phyloP scores from a whole-genome alignment of 2,888 invertebrate genomes.

The Acronicta aceris region DNA sequence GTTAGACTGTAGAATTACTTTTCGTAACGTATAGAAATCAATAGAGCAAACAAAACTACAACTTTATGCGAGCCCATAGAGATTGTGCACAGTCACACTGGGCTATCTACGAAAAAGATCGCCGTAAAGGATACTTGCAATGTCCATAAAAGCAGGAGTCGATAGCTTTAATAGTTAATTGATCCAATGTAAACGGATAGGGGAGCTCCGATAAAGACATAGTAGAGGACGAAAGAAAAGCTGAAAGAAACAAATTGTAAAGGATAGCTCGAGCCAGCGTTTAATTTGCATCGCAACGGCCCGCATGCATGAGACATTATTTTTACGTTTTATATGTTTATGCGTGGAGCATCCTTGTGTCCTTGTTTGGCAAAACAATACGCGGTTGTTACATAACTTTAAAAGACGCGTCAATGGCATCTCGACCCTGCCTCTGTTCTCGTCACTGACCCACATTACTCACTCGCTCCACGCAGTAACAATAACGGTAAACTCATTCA shows the following conservation, averaged over 20 bases:
- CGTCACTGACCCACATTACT: slow-evolving; percentile 87
- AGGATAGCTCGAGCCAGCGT: slow-evolving; percentile 20
- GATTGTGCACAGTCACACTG: slow-evolving; percentile 8
- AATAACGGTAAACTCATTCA: slow-evolving; percentile 80
- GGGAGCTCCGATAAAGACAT: slow-evolving; percentile 19
- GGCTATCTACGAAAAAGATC: slow-evolving; percentile 35
- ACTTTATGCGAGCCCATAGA: slow-evolving; percentile 5
- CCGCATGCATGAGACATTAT: slow-evolving; percentile 47
- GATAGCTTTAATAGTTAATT: slow-evolving; percentile 42
- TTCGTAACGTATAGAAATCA: neutral
- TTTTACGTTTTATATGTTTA: slow-evolving; percentile 54
- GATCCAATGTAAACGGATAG: slow-evolving; percentile 19
- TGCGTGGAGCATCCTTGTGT: slow-evolving; percentile 67
- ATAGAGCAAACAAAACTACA: slow-evolving; percentile 1
- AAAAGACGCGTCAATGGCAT: slow-evolving; percentile 84
- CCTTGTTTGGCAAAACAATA: slow-evolving; percentile 80
- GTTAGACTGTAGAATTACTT: neutral
- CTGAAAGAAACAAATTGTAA: slow-evolving; percentile 21
- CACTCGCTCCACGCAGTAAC: slow-evolving; percentile 78
- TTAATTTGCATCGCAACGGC: slow-evolving; percentile 47
- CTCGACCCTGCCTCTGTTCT: slow-evolving; percentile 87
- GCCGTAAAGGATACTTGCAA: slow-evolving; percentile 31
- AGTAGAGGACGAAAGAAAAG: slow-evolving; percentile 5
- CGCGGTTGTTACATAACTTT: slow-evolving; percentile 76
- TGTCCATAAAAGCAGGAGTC: slow-evolving; percentile 35